Evolutionary conservation across 2,113 vertebrate genomes (phyloP), one percentile per base, ranked within the genome.

Genomic region (Brachypteracias leptosomus): DNA sequence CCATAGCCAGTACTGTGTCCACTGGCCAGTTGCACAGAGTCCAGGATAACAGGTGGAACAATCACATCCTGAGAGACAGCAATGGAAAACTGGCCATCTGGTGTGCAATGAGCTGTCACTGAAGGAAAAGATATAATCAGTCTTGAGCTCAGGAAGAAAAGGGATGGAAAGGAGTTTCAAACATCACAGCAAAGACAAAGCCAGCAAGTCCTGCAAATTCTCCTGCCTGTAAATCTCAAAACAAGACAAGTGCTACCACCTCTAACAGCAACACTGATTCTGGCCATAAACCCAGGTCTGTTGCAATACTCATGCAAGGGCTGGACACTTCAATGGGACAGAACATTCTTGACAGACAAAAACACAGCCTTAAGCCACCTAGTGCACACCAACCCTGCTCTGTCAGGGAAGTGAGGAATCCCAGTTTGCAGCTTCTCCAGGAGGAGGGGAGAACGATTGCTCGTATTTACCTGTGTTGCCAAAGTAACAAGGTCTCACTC

Each of bases 91-190:
- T 52, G 75, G 11, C 97, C 96, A 38, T 96, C 96, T 36, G 15
- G 58, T 26, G 91, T 94, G 36, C 97, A 98, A 2, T 40, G 97
- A 20, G 96, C 94, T 46, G 97, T 98, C 80, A 98, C 96, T 98
- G 46, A 22, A 93, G 86, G 9, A 61, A 57, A 31, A 85, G 3
- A 28, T 3, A 38, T 0, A 57, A 38, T 36, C 22, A 67, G 11
- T 51, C 61, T 29, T 51, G 17, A 54, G 12, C 25, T 57, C 10
- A 54, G n/a, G 21, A 9, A 83, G 9, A 68, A 61, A 16, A 61
- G 13, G 9, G 11, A 24, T 29, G 10, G 18, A 49, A 75, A 67
- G 35, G 16, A 79, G 21, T 20, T 9, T 44, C 20, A 57, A 52
- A 20, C 16, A 86, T 18, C 22, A 76, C 51, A 90, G 67, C 7